Evolutionary conservation across 2,113 vertebrate species (phyloP).

Genomic region (Eurypyga helias): DNA sequence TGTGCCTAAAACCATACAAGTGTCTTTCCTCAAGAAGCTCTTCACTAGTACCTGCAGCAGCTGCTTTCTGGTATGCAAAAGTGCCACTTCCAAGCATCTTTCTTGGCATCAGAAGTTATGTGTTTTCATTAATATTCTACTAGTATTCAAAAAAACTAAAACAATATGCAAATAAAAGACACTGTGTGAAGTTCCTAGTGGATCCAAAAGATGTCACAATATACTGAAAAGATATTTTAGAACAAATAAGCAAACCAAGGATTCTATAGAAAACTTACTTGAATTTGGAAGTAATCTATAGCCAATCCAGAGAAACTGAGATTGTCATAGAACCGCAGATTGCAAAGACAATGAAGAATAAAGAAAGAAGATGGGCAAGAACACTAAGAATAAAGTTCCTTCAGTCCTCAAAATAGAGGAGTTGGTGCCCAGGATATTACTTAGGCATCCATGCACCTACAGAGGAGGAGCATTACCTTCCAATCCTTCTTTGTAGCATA

Average conservation of each 20-base stretch:
- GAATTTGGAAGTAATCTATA: not conserved
- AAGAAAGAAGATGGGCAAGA: not conserved
- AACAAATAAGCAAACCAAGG: not conserved
- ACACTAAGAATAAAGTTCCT: not conserved
- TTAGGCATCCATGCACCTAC: fast-evolving
- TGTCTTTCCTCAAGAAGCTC: not conserved
- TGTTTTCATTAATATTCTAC: not conserved
- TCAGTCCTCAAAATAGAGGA: not conserved
- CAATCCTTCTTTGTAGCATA: not conserved
- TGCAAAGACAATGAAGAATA: not conserved
- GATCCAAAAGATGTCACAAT: not conserved
- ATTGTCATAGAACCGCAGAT: not conserved
- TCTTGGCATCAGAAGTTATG: not conserved
- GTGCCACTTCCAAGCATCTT: not conserved
- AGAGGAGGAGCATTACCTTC: not conserved
- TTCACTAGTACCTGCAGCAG: not conserved
- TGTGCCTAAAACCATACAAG: not conserved
- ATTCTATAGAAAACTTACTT: not conserved
- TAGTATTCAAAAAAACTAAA: not conserved
- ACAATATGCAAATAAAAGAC: not conserved
- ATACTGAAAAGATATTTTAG: not conserved
- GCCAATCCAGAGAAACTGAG: not conserved
- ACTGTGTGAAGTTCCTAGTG: not conserved
- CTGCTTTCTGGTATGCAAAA: not conserved
- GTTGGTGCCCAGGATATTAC: not conserved